Evolutionary conservation across 2,888 invertebrate species (phyloP).

Genomic region (Eutolmus rufibarbis): DNA sequence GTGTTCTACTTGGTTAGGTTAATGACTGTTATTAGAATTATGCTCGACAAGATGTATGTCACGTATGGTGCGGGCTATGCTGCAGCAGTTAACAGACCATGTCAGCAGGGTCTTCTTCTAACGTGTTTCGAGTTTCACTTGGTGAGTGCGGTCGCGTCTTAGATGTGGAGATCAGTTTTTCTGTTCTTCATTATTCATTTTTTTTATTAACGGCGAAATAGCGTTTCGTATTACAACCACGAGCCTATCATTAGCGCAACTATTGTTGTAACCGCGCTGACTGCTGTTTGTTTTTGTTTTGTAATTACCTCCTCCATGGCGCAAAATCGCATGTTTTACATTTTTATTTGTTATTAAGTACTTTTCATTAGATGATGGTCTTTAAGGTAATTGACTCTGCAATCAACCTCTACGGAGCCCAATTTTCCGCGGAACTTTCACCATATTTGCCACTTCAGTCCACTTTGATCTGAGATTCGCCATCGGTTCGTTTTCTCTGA

Average conservation of each 20-base stretch:
- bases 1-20: slow-evolving; percentile 38
- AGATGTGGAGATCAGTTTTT: slow-evolving; percentile 7
- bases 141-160: slow-evolving; percentile 28
- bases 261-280: slow-evolving; percentile 7
- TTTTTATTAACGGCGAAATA: not conserved
- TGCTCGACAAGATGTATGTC: slow-evolving; percentile 42
- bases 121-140: slow-evolving; percentile 6
- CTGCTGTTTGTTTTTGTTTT: slow-evolving; percentile 25
- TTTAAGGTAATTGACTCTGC: not conserved
- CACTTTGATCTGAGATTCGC: not conserved
- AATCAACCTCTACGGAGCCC: not conserved
- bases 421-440: not conserved
- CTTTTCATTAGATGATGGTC: slow-evolving; percentile 28
- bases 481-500: not conserved
- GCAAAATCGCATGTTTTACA: slow-evolving; percentile 39
- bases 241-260: slow-evolving; percentile 38
- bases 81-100: slow-evolving; percentile 39
- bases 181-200: not conserved
- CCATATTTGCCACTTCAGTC: not conserved
- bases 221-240: slow-evolving; percentile 38
- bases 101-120: slow-evolving; percentile 27
- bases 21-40: slow-evolving; percentile 42
- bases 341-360: slow-evolving; percentile 22
- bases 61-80: slow-evolving; percentile 35
- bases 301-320: slow-evolving; percentile 33